Evolutionary conservation across 2,113 vertebrate genomes (phyloP), one percentile per base, ranked within the genome.

Genomic region (Capreolus pygargus): DNA sequence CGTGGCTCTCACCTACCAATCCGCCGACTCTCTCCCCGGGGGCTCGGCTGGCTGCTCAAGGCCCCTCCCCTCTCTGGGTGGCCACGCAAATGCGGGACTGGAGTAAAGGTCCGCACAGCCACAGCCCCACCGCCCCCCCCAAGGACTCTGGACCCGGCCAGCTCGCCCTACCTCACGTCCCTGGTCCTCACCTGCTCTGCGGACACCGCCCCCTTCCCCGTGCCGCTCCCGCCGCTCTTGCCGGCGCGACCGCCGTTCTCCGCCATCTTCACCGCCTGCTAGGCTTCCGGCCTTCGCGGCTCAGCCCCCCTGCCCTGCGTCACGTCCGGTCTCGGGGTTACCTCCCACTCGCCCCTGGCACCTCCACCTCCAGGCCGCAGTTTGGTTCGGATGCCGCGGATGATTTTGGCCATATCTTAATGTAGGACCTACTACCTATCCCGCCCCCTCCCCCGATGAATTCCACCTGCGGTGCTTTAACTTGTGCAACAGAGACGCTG

Each of bases 231-330:
- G 98, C 97, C 21, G 93, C 92, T 83, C 98, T 96, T 98, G 92
- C 94, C 96, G 5, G 79, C 27, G 88, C 97, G 96, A 60, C 97
- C 94, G 94, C 96, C 87, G 28, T 27, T 58, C 13, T 98, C 98
- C 98, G 98, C 98, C 98, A 98, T 98, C 82, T 98, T 96, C 86
- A 39, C 81, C 88, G 74, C 97, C 91, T 47, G 70, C 91, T 23
- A 58, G 74, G 86, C 50, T 94, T 96, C 97, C 94, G 36, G 83
- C 61, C n/a, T 39, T 78, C 64, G 57, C 58, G 4, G 15, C 45
- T 7, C 52, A 5, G 45, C 39, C 64, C 27, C 58, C 27, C 28
- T 84, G 25, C 52, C 15, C 15, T 82, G 52, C 97, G 97, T 97
- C 98, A 98, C 97, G 19, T 96, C 98, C 97, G 87, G 87, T 12